Percentiles rank a stretch among this genome's conserved stretches.
Conservation (phyloP, 2,888 invertebrate species). For the Drosophila longiperda region DNA sequence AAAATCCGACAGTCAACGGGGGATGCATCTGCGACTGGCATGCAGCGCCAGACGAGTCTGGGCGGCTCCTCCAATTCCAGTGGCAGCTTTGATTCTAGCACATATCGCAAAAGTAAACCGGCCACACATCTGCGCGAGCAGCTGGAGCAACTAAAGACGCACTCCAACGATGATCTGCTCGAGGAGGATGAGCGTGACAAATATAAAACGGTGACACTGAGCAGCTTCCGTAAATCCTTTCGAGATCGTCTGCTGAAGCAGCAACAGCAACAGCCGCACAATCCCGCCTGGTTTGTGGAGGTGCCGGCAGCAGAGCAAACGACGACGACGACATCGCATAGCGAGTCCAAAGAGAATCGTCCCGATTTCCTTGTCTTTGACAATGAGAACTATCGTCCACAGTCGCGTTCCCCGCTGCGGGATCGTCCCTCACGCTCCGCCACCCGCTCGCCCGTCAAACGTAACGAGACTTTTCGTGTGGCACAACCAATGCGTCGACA, state of each 20-base stretch:
- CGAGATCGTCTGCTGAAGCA: conserved; percentile 82
- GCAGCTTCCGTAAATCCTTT: conserved; percentile 84
- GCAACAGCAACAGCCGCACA: conserved; percentile 81
- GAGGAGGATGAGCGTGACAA: conserved; percentile 78
- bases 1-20: conserved; percentile 34
- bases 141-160: conserved; percentile 79
- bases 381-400: conserved; percentile 83
- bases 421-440: conserved; percentile 67
- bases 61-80: conserved; percentile 61
- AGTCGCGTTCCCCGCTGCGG: conserved; percentile 82
- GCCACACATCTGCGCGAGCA: conserved; percentile 79
- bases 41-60: conserved; percentile 55
- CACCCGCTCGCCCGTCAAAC: conserved; percentile 76
- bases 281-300: conserved; percentile 85
- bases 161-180: conserved; percentile 60
- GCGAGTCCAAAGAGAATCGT: conserved; percentile 69
- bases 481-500: conserved; percentile 60
- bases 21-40: conserved; percentile 15
- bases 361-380: conserved; percentile 80
- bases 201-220: conserved; percentile 83
- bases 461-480: conserved; percentile 79
- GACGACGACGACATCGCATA: not conserved
- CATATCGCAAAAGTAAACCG: conserved; percentile 82
- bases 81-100: conserved; percentile 77
- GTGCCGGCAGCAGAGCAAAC: conserved; percentile 71